These are phyloP conservation scores for Temnothorax rugatulus DNA, from an alignment of 2,888 invertebrate species.

Conservation along the genomic window DNA sequence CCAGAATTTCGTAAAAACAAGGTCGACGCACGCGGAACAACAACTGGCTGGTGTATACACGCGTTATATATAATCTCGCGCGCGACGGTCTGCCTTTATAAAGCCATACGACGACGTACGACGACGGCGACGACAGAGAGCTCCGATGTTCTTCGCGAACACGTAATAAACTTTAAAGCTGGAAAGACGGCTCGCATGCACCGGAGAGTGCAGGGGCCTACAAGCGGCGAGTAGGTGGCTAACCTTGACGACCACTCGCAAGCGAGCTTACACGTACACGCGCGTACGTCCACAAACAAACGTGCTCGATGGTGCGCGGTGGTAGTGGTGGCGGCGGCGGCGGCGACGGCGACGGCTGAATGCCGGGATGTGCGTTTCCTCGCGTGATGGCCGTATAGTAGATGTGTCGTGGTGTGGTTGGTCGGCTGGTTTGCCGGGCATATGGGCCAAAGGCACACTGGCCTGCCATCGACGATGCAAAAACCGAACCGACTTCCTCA, in stretches of 20 bases:
- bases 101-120: slow-evolving; percentile 32
- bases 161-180: slow-evolving; percentile 71
- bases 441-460: slow-evolving; percentile 67
- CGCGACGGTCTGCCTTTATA: slow-evolving; percentile 41
- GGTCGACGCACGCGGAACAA: slow-evolving; percentile 56
- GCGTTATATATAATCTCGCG: slow-evolving; percentile 34
- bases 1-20: slow-evolving; percentile 56
- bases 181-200: slow-evolving; percentile 71
- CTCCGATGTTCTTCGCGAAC: slow-evolving; percentile 58
- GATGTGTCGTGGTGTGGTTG: slow-evolving; percentile 51
- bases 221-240: slow-evolving; percentile 80
- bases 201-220: slow-evolving; percentile 64
- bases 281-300: slow-evolving; percentile 22
- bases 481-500: slow-evolving; percentile 57
- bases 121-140: neutral
- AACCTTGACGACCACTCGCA: slow-evolving; percentile 81
- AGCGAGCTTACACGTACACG: slow-evolving; percentile 44
- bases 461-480: slow-evolving; percentile 37
- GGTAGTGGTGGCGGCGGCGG: neutral
- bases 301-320: neutral
- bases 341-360: slow-evolving; percentile 51
- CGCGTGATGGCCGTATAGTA: slow-evolving; percentile 40
- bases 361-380: slow-evolving; percentile 45
- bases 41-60: slow-evolving; percentile 18
- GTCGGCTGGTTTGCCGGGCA: slow-evolving; percentile 60